A percentile compares a stretch with the other conserved stretches of the same genome.
Conservation (phyloP, 2,113 vertebrate genomes). For the Sapayoa aenigma region DNA sequence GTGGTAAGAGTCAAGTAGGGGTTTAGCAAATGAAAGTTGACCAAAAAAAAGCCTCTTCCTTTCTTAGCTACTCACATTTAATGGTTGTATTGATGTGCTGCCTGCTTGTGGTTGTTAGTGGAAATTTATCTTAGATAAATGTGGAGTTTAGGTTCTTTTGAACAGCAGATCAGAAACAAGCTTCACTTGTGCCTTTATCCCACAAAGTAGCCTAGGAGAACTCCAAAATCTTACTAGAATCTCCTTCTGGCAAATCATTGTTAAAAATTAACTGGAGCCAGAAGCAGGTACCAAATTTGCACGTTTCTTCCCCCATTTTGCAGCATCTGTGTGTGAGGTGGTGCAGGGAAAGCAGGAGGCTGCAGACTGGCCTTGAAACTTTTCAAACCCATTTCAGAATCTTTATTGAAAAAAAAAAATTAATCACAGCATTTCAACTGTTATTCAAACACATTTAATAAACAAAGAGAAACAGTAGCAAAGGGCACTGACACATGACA, state of each 20-base stretch:
- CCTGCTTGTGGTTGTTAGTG: neutral
- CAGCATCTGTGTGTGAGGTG: neutral
- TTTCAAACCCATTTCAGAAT: slow-evolving; percentile 31
- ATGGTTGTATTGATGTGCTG: neutral
- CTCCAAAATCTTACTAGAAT: neutral
- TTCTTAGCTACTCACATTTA: neutral
- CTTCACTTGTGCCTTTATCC: neutral
- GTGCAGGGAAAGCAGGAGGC: neutral
- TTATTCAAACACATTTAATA: slow-evolving; percentile 73
- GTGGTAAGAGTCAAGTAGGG: fast-evolving
- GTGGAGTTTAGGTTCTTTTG: neutral
- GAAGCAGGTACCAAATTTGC: neutral
- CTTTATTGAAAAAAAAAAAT: slow-evolving; percentile 55
- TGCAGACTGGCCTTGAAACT: neutral
- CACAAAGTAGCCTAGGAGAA: neutral
- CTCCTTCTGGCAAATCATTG: neutral
- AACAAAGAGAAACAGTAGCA: slow-evolving; percentile 69
- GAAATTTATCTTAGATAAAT: neutral
- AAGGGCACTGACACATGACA: slow-evolving; percentile 64
- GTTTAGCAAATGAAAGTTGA: neutral
- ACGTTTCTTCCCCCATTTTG: neutral
- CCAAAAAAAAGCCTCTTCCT: neutral
- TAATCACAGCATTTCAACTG: slow-evolving; percentile 62
- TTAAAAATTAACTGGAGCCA: neutral
- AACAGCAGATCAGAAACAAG: neutral